phyloP scores from a whole-genome alignment of 30 jellyfish, hydroid and myxozoan genomes.

The Morbakka virulenta region DNA sequence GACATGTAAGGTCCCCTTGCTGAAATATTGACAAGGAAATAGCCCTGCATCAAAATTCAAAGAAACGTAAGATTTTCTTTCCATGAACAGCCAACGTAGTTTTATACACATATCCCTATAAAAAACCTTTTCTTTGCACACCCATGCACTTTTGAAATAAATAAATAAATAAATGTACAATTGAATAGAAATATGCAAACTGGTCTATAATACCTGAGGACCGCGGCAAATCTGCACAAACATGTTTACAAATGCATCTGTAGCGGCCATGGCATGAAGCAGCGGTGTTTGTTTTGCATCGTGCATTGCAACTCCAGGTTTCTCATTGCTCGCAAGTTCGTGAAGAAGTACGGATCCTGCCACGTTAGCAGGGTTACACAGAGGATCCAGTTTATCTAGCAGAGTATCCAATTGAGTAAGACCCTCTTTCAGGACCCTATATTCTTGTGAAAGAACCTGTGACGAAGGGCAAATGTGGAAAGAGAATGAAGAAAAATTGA shows the following conservation, averaged over 20 bases:
- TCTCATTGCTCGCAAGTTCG: slow-evolving; percentile 81
- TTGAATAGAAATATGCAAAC: neutral
- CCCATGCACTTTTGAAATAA: too few species aligned
- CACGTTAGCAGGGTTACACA: slow-evolving; percentile 41
- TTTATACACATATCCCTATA: neutral
- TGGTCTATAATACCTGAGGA: slow-evolving; percentile 89
- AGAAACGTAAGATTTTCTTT: too few species aligned
- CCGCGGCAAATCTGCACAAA: slow-evolving; percentile 94
- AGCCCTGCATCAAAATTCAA: too few species aligned
- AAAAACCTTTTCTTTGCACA: neutral
- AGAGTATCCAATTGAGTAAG: slow-evolving; percentile 70
- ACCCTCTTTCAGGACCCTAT: slow-evolving; percentile 85
- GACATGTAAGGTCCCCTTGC: too few species aligned
- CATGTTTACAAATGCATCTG: slow-evolving; percentile 82
- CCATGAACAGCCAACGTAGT: too few species aligned
- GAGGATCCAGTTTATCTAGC: slow-evolving; percentile 74
- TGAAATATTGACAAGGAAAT: too few species aligned
- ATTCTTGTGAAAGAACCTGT: slow-evolving; percentile 89
- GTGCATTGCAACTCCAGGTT: slow-evolving; percentile 82
- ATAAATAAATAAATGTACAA: too few species aligned
- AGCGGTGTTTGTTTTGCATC: slow-evolving; percentile 81
- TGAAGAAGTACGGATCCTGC: slow-evolving; percentile 84
- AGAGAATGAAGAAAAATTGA: neutral
- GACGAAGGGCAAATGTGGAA: too few species aligned
- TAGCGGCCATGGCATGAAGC: slow-evolving; percentile 94